Conservation (phyloP, 2,113 vertebrate species). For the Haliaeetus leucogaster region DNA sequence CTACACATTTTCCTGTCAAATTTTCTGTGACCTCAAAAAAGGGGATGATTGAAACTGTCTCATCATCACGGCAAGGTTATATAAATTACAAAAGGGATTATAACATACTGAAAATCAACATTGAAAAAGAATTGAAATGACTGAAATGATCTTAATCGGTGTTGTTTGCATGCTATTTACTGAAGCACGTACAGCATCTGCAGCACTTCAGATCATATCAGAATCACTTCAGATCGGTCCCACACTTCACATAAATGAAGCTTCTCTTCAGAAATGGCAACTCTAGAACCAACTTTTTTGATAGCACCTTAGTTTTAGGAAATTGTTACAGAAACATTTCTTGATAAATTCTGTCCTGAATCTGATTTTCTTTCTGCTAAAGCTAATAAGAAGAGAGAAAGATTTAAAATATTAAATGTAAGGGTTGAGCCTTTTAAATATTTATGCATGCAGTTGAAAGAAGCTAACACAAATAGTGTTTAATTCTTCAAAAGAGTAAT, state of each 20-base stretch:
- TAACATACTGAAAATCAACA: conserved; percentile 20
- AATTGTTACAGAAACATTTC: not conserved
- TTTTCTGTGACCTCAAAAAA: not conserved
- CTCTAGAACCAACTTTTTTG: not conserved
- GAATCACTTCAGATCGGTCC: not conserved
- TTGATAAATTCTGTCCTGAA: not conserved
- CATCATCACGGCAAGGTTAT: not conserved
- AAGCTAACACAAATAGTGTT: not conserved
- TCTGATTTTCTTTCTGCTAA: not conserved
- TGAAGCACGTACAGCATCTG: conserved; percentile 10
- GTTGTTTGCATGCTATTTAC: conserved; percentile 24
- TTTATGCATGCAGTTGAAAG: not conserved
- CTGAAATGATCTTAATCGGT: conserved; percentile 11
- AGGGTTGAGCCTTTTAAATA: not conserved
- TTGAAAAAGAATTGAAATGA: not conserved
- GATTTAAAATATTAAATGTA: not conserved
- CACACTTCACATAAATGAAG: not conserved
- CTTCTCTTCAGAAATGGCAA: conserved; percentile 3
- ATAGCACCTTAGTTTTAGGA: not conserved
- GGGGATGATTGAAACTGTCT: not conserved
- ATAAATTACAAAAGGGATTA: conserved; percentile 38
- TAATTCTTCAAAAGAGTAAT: not conserved
- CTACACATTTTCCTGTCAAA: not conserved
- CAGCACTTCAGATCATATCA: not conserved
- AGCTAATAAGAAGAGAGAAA: not conserved